Evolutionary conservation across 1,140 invertebrate genomes (phyloP).

Genomic region (Caenorhabditis remanei): DNA sequence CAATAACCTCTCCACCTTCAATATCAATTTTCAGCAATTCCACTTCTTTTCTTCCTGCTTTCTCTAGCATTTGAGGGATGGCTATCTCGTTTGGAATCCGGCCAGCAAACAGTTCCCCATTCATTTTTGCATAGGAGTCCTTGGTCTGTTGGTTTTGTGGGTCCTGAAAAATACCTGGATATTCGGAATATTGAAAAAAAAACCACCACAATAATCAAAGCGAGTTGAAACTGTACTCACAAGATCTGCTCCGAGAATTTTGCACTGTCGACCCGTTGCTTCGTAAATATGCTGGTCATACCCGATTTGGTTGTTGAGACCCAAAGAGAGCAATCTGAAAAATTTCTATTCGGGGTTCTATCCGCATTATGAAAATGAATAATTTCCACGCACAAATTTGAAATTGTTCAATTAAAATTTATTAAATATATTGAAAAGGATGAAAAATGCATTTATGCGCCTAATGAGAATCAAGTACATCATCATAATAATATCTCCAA

Average conservation of each 20-base stretch:
- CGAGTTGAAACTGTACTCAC: neutral
- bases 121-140: neutral
- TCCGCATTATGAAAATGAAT: no score
- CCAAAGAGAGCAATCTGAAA: neutral
- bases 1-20: neutral
- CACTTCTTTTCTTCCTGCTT: conserved; percentile 12
- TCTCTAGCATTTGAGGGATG: neutral
- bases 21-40: conserved; percentile 21
- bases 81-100: neutral
- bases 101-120: neutral
- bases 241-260: neutral
- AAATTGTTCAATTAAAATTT: no score
- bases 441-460: no score
- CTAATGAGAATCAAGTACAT: no score
- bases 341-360: no score
- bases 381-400: no score
- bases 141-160: neutral
- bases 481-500: no score
- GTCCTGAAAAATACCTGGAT: neutral
- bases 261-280: conserved; percentile 19
- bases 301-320: conserved; percentile 11
- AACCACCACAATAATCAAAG: neutral
- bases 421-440: no score
- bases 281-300: conserved; percentile 31
- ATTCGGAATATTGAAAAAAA: no score